Conservation (phyloP, 2,113 vertebrate genomes). For the Agelaius tricolor region DNA sequence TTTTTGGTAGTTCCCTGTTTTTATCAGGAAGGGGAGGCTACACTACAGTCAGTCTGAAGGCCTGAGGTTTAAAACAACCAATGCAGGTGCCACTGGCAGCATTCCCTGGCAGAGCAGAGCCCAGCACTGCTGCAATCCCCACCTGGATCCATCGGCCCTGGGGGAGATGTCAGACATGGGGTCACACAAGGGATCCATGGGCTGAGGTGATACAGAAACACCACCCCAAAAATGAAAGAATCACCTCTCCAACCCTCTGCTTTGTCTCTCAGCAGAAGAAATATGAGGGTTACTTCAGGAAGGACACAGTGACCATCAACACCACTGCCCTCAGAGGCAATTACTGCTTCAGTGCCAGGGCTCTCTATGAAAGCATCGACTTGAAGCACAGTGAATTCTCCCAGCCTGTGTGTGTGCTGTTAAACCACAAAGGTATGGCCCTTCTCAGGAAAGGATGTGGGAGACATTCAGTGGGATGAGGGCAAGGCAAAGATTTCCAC, state of each 20-base stretch:
- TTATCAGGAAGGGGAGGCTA: not conserved
- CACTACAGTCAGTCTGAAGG: not conserved
- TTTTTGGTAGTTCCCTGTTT: not conserved
- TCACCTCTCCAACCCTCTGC: not conserved
- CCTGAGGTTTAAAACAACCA: not conserved
- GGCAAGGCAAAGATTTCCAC: not conserved
- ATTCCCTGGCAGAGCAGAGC: not conserved
- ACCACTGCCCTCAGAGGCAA: not conserved
- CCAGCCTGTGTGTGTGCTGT: not conserved
- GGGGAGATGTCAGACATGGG: not conserved
- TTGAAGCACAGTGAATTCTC: conserved; percentile 51
- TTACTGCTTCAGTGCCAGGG: conserved; percentile 59
- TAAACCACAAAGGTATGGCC: conserved; percentile 27
- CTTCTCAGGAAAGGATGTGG: not conserved
- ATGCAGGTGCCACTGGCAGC: not conserved
- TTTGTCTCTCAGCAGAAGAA: conserved; percentile 15
- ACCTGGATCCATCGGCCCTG: not conserved
- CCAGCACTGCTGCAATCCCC: not conserved
- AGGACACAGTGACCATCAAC: not conserved
- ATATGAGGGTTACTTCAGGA: not conserved
- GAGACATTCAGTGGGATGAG: not conserved
- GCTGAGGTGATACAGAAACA: not conserved
- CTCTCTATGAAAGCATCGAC: not conserved
- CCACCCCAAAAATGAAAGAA: not conserved
- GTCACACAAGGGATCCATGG: not conserved